These are phyloP conservation scores for Anniella stebbinsi DNA, from an alignment of 2,797 vertebrate species.

Conservation along the genomic window DNA sequence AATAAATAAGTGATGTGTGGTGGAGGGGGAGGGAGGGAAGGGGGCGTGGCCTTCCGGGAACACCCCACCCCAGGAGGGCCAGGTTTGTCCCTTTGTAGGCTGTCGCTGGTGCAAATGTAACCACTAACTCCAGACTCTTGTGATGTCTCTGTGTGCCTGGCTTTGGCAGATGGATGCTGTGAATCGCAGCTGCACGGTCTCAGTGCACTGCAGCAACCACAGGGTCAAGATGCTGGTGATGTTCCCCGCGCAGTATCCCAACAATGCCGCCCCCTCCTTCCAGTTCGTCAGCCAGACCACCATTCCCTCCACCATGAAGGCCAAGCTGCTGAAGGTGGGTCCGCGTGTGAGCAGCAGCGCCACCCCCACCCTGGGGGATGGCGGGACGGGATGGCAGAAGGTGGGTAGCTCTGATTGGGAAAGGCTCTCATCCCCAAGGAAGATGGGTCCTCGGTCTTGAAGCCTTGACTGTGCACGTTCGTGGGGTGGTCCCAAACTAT, in stretches of 20 bases:
- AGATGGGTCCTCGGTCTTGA: not conserved
- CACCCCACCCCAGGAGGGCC: no score
- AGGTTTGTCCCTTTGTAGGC: not conserved
- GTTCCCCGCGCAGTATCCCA: conserved; percentile 95
- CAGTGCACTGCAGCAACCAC: conserved; percentile 91
- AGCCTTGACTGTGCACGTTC: no score
- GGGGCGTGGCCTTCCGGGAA: no score
- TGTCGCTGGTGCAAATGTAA: not conserved
- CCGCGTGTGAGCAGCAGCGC: not conserved
- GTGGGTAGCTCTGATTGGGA: not conserved
- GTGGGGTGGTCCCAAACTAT: not conserved
- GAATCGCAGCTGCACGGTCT: conserved; percentile 93
- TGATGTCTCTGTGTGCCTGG: not conserved
- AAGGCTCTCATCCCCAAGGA: not conserved
- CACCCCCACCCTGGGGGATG: no score
- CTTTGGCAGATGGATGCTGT: conserved; percentile 91
- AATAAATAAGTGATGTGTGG: no score
- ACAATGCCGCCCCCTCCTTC: conserved; percentile 94
- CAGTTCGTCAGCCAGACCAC: conserved; percentile 95
- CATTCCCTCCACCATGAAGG: conserved; percentile 92
- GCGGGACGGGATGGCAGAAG: not conserved
- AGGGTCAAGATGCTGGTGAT: conserved; percentile 94
- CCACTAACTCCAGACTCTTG: not conserved
- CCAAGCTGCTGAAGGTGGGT: conserved; percentile 94
- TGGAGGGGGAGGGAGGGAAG: no score